A percentile compares a stretch with the other conserved stretches of the same genome.
These are phyloP conservation scores for Aphelenchoides bicaudatus DNA, from an alignment of 2,888 invertebrate species.

Conservation along the genomic window DNA sequence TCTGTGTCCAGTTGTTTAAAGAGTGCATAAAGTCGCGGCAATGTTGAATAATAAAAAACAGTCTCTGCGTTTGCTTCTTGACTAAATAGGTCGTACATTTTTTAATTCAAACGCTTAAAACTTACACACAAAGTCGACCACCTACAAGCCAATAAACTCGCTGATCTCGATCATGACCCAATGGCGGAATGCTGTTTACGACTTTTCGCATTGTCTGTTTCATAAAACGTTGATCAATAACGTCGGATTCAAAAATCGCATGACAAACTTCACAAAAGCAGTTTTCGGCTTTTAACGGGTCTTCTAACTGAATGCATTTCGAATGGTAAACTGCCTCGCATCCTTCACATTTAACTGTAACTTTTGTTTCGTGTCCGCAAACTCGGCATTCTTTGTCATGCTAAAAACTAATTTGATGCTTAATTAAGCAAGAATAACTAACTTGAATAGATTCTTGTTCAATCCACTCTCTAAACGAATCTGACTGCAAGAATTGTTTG, in stretches of 20 bases:
- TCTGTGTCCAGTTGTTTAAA: conserved; percentile 37
- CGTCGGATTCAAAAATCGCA: conserved; percentile 72
- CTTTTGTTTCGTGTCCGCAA: conserved; percentile 68
- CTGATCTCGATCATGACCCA: conserved; percentile 92
- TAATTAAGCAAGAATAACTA: conserved; percentile 13
- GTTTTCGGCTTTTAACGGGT: conserved; percentile 84
- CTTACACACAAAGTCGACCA: conserved; percentile 87
- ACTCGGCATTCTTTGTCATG: conserved; percentile 64
- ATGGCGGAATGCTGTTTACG: conserved; percentile 83
- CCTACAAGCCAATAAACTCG: conserved; percentile 95
- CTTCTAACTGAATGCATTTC: conserved; percentile 85
- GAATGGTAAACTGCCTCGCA: conserved; percentile 97
- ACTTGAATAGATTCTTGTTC: conserved; percentile 66
- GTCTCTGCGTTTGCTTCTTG: conserved; percentile 69
- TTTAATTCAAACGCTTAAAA: conserved; percentile 22
- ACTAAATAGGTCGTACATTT: conserved; percentile 66
- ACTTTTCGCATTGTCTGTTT: conserved; percentile 73
- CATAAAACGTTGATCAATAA: conserved; percentile 3
- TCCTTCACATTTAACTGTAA: conserved; percentile 91
- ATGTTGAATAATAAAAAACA: conserved; percentile 84
- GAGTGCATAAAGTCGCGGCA: conserved; percentile 74
- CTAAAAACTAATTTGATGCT: conserved; percentile 48
- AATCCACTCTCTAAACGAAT: conserved; percentile 85
- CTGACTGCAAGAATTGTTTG: conserved; percentile 87
- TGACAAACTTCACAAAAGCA: conserved; percentile 85